A percentile compares a stretch with the other conserved stretches of the same genome.
These are phyloP conservation scores for Amphipoea lucens DNA, from an alignment of 2,888 invertebrate genomes.

Conservation along the genomic window DNA sequence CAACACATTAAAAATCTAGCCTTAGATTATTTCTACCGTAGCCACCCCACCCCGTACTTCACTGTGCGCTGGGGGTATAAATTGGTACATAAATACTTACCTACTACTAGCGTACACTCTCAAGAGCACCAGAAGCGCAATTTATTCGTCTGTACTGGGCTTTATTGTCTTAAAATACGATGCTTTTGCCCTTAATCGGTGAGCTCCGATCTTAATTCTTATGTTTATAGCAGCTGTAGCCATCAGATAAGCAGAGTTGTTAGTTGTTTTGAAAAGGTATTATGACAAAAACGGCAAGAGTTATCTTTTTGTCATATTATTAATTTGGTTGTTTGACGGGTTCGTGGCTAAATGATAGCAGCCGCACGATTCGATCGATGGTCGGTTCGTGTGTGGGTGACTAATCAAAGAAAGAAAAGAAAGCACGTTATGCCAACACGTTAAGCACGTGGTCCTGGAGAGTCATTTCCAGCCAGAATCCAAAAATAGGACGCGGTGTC, in stretches of 20 bases:
- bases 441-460: no score
- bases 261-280: background rate
- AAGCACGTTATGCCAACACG: no score
- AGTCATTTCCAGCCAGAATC: no score
- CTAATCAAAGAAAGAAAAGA: no score
- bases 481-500: no score
- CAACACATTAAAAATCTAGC: background rate
- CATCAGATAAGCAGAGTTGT: no score
- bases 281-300: background rate
- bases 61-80: background rate
- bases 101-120: conserved; percentile 4
- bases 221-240: background rate
- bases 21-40: background rate
- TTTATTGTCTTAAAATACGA: conserved; percentile 44
- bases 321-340: background rate
- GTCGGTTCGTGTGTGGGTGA: no score
- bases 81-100: conserved; percentile 1
- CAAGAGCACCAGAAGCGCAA: conserved; percentile 29
- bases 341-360: background rate
- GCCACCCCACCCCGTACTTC: background rate
- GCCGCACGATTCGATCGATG: background rate
- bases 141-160: conserved; percentile 36
- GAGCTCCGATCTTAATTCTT: conserved; percentile 6
- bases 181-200: conserved; percentile 21
- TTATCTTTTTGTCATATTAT: background rate